Evolutionary conservation across 2,888 invertebrate species (phyloP).

Genomic region (Megamerina dolium): DNA sequence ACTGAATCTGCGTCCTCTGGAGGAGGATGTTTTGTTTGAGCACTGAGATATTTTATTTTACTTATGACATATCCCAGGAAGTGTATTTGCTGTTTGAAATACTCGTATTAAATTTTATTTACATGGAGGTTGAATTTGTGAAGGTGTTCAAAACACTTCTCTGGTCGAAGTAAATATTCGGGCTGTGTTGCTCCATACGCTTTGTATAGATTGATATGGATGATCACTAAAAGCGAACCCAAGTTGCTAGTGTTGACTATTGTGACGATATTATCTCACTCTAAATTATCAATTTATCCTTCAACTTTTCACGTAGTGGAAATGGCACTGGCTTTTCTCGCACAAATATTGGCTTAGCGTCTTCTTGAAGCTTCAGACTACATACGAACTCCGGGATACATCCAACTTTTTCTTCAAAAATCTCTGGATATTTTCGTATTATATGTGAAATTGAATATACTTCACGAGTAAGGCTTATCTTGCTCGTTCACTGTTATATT

Average conservation of each 20-base stretch:
- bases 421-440: constrained; percentile 6
- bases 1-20: too few species aligned
- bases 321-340: constrained; percentile 12
- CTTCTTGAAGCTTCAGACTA: constrained; percentile 9
- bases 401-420: constrained; percentile 11
- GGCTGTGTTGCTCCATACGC: too few species aligned
- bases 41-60: too few species aligned
- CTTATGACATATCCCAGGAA: too few species aligned
- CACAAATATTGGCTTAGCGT: constrained; percentile 11
- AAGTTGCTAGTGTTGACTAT: constrained; percentile 15
- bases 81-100: too few species aligned
- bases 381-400: constrained; percentile 11
- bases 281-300: constrained; percentile 10
- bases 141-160: too few species aligned
- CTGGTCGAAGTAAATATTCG: too few species aligned
- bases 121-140: too few species aligned
- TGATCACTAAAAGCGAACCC: too few species aligned
- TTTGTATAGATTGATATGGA: too few species aligned
- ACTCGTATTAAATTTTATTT: too few species aligned
- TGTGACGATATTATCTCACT: constrained; percentile 11
- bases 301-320: constrained; percentile 14
- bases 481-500: neutral
- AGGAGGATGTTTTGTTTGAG: too few species aligned
- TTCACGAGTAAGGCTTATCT: neutral
- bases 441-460: constrained; percentile 10